Evolutionary conservation across 2,888 invertebrate species (phyloP).

Genomic region (Lasius platythorax): DNA sequence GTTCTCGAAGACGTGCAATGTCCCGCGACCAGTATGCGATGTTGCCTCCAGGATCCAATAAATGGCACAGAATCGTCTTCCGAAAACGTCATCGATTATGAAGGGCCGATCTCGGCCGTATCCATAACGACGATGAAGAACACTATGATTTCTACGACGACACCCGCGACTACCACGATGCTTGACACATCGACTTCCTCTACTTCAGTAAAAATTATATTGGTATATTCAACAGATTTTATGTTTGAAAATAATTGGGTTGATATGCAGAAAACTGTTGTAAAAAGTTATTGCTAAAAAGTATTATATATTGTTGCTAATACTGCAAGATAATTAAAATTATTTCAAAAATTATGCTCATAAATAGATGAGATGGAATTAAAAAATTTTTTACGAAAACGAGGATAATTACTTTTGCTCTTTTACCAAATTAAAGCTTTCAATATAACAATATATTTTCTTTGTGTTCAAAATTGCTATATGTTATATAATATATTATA

Average conservation of each 20-base stretch:
- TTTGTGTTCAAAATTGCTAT: background rate
- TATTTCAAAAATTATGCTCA: background rate
- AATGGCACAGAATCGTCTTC: conserved; percentile 84
- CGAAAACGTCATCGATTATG: conserved; percentile 60
- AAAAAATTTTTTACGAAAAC: background rate
- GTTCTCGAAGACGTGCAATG: conserved; percentile 94
- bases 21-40: conserved; percentile 93
- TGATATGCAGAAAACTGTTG: background rate
- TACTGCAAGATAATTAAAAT: background rate
- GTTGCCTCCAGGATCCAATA: conserved; percentile 93
- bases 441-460: background rate
- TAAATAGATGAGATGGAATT: background rate
- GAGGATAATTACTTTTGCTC: background rate
- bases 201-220: conserved; percentile 49
- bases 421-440: background rate
- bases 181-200: conserved; percentile 48
- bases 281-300: conserved; percentile 24
- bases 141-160: conserved; percentile 49
- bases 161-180: conserved; percentile 58
- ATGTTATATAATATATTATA: background rate
- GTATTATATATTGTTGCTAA: conserved; percentile 1
- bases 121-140: conserved; percentile 57
- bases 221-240: conserved; percentile 57
- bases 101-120: conserved; percentile 45
- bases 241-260: conserved; percentile 27